These are phyloP conservation scores for Anas capensis DNA, from an alignment of 2,797 vertebrate species.

Conservation along the genomic window DNA sequence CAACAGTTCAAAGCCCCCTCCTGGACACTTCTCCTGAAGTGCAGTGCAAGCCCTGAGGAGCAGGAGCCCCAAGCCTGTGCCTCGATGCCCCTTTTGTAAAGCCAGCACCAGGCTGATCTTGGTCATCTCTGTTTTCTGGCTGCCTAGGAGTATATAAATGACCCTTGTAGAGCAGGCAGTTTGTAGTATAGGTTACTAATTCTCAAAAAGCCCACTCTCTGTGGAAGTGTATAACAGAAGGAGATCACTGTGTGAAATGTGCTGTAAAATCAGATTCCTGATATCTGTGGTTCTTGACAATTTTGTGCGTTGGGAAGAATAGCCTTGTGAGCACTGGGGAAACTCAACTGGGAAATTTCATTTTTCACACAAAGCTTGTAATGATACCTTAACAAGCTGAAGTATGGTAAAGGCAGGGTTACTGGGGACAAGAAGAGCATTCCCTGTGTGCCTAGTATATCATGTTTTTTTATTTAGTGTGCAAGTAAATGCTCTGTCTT, in stretches of 20 bases:
- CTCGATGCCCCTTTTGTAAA: neutral
- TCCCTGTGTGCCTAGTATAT: neutral
- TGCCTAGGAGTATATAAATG: neutral
- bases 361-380: neutral
- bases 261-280: neutral
- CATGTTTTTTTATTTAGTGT: neutral
- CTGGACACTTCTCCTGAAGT: neutral
- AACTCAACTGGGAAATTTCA: neutral
- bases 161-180: neutral
- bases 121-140: neutral
- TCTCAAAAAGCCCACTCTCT: neutral
- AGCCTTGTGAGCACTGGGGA: neutral
- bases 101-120: neutral
- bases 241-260: neutral
- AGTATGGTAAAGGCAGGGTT: neutral
- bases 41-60: neutral
- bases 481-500: neutral
- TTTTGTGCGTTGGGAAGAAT: neutral
- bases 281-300: neutral
- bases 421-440: fast-evolving
- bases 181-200: neutral
- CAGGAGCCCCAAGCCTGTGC: neutral
- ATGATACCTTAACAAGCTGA: neutral
- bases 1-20: neutral
- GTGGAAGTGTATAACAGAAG: neutral